A percentile compares a stretch with the other conserved stretches of the same genome.
These are phyloP conservation scores for Benthosema pterotum DNA, from an alignment of 2,797 vertebrate genomes.

Conservation along the genomic window DNA sequence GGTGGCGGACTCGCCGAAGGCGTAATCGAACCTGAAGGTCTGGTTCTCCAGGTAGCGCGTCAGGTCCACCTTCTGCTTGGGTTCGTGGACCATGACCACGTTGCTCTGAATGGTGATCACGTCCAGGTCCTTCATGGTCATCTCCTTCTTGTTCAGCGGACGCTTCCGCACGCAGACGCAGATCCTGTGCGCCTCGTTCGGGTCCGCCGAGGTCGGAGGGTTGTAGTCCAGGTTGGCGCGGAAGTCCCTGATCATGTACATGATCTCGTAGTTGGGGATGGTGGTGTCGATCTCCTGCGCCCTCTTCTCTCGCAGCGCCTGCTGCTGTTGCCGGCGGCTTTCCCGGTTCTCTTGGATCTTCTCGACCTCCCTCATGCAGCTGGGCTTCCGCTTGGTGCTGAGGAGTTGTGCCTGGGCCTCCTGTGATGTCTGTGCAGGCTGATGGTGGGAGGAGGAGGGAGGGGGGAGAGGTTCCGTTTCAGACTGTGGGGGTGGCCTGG, in stretches of 20 bases:
- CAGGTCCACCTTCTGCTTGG: no score
- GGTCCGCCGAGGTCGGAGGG: conserved; percentile 86
- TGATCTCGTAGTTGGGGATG: conserved; percentile 90
- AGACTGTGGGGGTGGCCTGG: no score
- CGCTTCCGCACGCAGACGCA: no score
- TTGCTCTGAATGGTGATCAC: no score
- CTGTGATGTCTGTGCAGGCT: conserved; percentile 78
- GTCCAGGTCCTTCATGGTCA: conserved; percentile 87
- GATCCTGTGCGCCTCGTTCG: conserved; percentile 86
- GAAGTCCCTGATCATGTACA: conserved; percentile 92
- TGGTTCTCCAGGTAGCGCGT: no score
- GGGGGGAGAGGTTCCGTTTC: conserved; percentile 12
- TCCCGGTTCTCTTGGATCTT: conserved; percentile 90
- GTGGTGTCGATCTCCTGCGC: conserved; percentile 89
- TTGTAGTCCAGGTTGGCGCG: conserved; percentile 89
- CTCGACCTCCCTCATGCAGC: conserved; percentile 91
- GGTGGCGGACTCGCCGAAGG: no score
- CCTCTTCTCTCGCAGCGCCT: conserved; percentile 89
- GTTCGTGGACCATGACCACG: no score
- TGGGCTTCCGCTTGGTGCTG: conserved; percentile 91
- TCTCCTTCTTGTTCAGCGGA: conserved; percentile 62
- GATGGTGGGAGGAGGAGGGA: no score
- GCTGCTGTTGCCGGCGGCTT: conserved; percentile 86
- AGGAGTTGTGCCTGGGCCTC: conserved; percentile 85
- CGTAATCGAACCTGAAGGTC: no score